A percentile compares a stretch with the other conserved stretches of the same genome.
Evolutionary conservation across 2,888 invertebrate genomes (phyloP).

Genomic region (Anaspis maculata): DNA sequence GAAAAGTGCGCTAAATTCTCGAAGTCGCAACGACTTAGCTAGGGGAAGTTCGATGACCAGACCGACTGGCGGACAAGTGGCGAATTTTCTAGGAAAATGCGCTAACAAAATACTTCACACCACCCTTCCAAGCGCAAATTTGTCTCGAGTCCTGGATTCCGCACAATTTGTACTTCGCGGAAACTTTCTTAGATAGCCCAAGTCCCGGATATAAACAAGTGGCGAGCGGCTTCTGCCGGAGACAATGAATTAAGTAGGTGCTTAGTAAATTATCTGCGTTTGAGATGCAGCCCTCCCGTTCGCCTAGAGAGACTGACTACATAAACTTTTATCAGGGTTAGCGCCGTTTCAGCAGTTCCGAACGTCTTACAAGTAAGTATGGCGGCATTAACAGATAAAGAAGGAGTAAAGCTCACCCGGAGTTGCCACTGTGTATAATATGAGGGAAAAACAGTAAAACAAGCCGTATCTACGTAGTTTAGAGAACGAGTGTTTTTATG

Average conservation of each 20-base stretch:
- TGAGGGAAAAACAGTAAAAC: conserved; percentile 23
- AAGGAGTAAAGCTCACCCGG: conserved; percentile 12
- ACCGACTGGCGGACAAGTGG: too few relatives aligned
- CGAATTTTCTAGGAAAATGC: too few relatives aligned
- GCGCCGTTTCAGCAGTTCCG: conserved; percentile 5
- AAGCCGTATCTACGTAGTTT: conserved; percentile 26
- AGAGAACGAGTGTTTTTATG: conserved; percentile 26
- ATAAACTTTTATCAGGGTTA: conserved; percentile 12
- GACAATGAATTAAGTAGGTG: conserved; percentile 9
- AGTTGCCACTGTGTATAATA: conserved; percentile 14
- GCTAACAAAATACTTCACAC: too few relatives aligned
- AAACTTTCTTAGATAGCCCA: too few relatives aligned
- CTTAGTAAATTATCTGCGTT: conserved; percentile 3
- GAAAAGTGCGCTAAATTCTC: too few relatives aligned
- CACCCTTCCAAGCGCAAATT: too few relatives aligned
- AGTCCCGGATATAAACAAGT: conserved; percentile 9
- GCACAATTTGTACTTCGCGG: too few relatives aligned
- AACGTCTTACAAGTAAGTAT: conserved; percentile 5
- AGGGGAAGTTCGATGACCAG: too few relatives aligned
- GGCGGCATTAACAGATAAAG: conserved; percentile 6
- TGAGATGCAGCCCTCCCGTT: conserved; percentile 7
- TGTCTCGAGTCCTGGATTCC: too few relatives aligned
- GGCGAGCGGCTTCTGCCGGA: conserved; percentile 7
- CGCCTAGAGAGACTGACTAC: conserved; percentile 4
- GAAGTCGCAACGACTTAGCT: too few relatives aligned